Evolutionary conservation across 2,797 vertebrate species (phyloP), one percentile per base, ranked within the genome.

Genomic region (Hapalemur alaotrensis): DNA sequence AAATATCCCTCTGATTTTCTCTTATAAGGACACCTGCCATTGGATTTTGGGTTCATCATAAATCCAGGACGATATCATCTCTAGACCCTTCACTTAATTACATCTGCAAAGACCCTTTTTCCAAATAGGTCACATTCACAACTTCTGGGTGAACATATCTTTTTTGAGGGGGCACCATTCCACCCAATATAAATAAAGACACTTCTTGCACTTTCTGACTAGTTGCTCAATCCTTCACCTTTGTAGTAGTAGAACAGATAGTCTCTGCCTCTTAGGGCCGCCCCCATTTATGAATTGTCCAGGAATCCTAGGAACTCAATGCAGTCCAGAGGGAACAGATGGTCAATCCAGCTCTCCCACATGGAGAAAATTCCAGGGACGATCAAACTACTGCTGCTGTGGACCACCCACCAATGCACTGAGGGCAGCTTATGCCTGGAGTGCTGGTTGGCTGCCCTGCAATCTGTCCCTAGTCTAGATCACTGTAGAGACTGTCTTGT

Each of bases 301-400:
- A 61, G 52, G 78, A 91, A 63, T 59, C 28, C 1, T 52, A 50
- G 10, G 54, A 52, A 61, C 35, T 15, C 82, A 46, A 28, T 4
- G 1, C 6, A 52, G 4, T 54, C 11, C 35, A 32, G 20, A 61
- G 65, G 63, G 22, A 86, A 22, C 35, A 46, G 25, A 38, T 7
- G 54, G 15, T 17, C 32, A 22, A 18, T 8, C 17, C 28, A 78
- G 7, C 14, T 67, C 22, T 89, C 22, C 25, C 25, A 30, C 13
- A 0, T 20, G 70, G 28, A 89, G 63, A 73, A 65, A 41, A 50
- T 4, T n/a, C 81, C 43, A 54, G 54, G 23, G 1, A 28, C 25
- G 35, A 5, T 30, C 1, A 0, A 12, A 57, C 0, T 7, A 0
- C n/a, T 10, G 20, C 5, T 25, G 12, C 8, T 4, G 15, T 12